Percentiles rank a stretch among this genome's conserved stretches.
These are phyloP conservation scores for Pachypeltis micranthus DNA, from an alignment of 1,140 invertebrate species.

Conservation along the genomic window DNA sequence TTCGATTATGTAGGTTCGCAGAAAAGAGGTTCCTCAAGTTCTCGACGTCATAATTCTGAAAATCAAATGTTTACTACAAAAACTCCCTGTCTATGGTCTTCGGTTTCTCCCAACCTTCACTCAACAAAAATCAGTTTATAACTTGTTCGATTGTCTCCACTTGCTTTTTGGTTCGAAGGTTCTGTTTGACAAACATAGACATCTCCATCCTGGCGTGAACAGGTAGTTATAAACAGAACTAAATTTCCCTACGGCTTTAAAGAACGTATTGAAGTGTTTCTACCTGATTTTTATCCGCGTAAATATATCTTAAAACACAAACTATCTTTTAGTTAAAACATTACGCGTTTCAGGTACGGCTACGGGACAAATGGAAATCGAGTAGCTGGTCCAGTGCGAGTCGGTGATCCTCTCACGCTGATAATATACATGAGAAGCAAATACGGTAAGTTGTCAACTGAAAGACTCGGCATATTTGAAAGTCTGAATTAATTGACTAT, in stretches of 20 bases:
- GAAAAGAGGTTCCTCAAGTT: too few species aligned
- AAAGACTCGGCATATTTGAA: too few species aligned
- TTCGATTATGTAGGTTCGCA: too few species aligned
- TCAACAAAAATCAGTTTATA: too few species aligned
- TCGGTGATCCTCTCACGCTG: conserved; percentile 81
- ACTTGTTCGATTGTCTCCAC: too few species aligned
- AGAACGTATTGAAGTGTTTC: not conserved
- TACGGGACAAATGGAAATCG: conserved; percentile 71
- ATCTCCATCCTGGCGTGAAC: too few species aligned
- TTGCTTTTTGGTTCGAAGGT: not conserved
- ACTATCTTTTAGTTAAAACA: not conserved
- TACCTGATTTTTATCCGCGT: not conserved
- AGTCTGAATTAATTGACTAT: too few species aligned
- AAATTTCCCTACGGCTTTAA: not conserved
- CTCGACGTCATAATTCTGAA: too few species aligned
- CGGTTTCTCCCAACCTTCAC: too few species aligned
- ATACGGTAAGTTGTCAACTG: conserved; percentile 57
- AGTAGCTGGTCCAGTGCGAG: conserved; percentile 75
- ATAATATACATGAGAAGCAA: conserved; percentile 90
- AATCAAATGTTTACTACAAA: too few species aligned
- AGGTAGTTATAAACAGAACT: too few species aligned
- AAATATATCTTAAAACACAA: not conserved
- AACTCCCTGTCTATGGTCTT: too few species aligned
- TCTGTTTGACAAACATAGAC: not conserved
- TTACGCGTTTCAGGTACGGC: conserved; percentile 42